Evolutionary conservation across 1,140 invertebrate species (phyloP).

Genomic region (Subanguina moxae): DNA sequence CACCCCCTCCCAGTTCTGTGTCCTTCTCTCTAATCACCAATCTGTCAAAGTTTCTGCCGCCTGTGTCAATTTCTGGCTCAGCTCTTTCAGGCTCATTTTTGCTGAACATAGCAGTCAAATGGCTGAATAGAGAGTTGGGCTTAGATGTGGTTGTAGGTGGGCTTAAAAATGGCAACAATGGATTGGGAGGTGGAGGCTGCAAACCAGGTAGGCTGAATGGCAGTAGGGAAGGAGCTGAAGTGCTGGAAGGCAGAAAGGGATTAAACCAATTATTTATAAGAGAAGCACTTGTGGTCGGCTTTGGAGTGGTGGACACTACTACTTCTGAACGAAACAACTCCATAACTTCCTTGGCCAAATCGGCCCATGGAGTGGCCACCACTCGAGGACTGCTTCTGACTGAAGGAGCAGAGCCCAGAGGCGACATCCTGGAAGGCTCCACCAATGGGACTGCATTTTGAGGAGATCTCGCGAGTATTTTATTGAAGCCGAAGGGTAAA

Average conservation of each 20-base stretch:
- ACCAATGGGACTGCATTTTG: neutral
- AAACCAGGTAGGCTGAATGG: slow-evolving; percentile 21
- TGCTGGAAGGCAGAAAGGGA: neutral
- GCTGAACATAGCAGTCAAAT: slow-evolving; percentile 15
- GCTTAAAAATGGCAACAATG: slow-evolving; percentile 2
- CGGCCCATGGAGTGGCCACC: slow-evolving; percentile 11
- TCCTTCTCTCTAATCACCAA: slow-evolving; percentile 37
- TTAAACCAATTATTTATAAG: slow-evolving; percentile 11
- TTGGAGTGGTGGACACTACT: slow-evolving; percentile 14
- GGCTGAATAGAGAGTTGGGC: slow-evolving; percentile 8
- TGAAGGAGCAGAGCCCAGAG: neutral
- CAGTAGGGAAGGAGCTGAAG: neutral
- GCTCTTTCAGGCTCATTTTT: neutral
- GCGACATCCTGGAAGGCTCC: neutral
- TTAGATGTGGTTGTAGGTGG: slow-evolving; percentile 13
- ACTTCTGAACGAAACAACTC: slow-evolving; percentile 4
- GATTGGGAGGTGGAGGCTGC: slow-evolving; percentile 14
- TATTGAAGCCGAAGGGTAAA: neutral
- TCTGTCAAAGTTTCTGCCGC: slow-evolving; percentile 34
- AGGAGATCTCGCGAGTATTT: slow-evolving; percentile 1
- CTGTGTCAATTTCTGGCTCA: slow-evolving; percentile 34
- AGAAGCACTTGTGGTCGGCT: slow-evolving; percentile 13
- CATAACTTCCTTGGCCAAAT: slow-evolving; percentile 32
- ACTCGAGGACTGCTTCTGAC: neutral
- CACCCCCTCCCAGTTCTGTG: neutral